Conservation (phyloP, 2,113 vertebrate species). For the Struthidea cinerea region DNA sequence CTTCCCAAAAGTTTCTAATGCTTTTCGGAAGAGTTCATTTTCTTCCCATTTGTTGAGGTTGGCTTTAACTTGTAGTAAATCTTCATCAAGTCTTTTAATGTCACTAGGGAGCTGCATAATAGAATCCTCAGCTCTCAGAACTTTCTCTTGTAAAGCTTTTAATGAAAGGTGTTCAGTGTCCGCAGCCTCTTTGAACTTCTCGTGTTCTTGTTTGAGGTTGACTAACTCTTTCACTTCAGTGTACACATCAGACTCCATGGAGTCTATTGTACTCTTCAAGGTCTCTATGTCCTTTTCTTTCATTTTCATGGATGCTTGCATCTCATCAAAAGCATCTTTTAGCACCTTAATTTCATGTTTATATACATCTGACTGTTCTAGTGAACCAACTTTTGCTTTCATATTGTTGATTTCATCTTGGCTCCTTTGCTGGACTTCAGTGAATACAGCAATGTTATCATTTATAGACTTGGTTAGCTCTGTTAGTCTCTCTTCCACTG, state of each 20-base stretch:
- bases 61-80: slow-evolving; percentile 57
- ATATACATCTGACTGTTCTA: slow-evolving; percentile 64
- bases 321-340: slow-evolving; percentile 72
- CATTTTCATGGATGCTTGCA: slow-evolving; percentile 70
- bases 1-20: slow-evolving; percentile 61
- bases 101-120: slow-evolving; percentile 68
- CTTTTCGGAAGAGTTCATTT: slow-evolving; percentile 12
- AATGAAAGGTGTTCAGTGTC: slow-evolving; percentile 73
- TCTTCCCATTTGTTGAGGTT: slow-evolving; percentile 57
- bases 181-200: slow-evolving; percentile 76
- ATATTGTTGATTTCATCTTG: slow-evolving; percentile 84
- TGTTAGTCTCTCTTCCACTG: slow-evolving; percentile 87
- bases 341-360: slow-evolving; percentile 78
- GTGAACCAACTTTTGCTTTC: slow-evolving; percentile 76
- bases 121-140: slow-evolving; percentile 68
- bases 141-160: slow-evolving; percentile 75
- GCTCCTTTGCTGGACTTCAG: slow-evolving; percentile 83
- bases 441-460: slow-evolving; percentile 86
- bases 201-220: slow-evolving; percentile 82
- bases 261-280: slow-evolving; percentile 77
- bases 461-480: slow-evolving; percentile 89
- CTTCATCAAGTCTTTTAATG: slow-evolving; percentile 66
- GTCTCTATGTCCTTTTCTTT: slow-evolving; percentile 70
- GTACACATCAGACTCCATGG: slow-evolving; percentile 85
- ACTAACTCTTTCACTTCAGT: slow-evolving; percentile 87